Percentiles rank a stretch among this genome's conserved stretches.
Evolutionary conservation across 2,113 vertebrate species (phyloP).

Genomic region (Numida meleagris): DNA sequence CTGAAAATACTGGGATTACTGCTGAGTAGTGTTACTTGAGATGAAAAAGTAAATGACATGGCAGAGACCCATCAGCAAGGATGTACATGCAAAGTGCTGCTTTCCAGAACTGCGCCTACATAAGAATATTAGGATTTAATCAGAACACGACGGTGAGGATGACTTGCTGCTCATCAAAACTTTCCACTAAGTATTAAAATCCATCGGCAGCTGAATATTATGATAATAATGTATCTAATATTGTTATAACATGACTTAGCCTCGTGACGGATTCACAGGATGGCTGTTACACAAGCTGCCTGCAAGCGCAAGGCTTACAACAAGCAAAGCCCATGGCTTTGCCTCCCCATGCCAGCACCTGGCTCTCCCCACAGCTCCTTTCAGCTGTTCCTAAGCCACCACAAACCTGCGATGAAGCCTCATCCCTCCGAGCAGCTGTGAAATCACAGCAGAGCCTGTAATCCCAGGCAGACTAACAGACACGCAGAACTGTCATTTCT

Average conservation of each 20-base stretch:
- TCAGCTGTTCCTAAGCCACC: not conserved
- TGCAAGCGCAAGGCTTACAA: fast-evolving
- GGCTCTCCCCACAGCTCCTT: fast-evolving
- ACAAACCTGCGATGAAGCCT: fast-evolving
- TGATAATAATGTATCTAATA: not conserved
- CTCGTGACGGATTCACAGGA: fast-evolving
- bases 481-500: not conserved
- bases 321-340: too few relatives aligned
- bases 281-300: not conserved
- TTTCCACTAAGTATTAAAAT: not conserved
- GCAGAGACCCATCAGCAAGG: not conserved
- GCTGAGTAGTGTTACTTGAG: not conserved
- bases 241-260: not conserved
- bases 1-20: slow-evolving; percentile 1
- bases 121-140: slow-evolving; percentile 13
- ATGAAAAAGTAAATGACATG: not conserved
- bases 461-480: not conserved
- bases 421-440: not conserved
- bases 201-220: not conserved
- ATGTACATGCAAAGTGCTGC: not conserved
- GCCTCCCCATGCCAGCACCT: fast-evolving
- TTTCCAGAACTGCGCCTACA: not conserved
- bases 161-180: not conserved
- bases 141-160: not conserved
- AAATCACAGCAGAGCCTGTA: not conserved